Percentiles rank a stretch among this genome's conserved stretches.
These are phyloP conservation scores for Microcebus lehilahytsara DNA, from an alignment of 2,113 vertebrate genomes.

Conservation along the genomic window DNA sequence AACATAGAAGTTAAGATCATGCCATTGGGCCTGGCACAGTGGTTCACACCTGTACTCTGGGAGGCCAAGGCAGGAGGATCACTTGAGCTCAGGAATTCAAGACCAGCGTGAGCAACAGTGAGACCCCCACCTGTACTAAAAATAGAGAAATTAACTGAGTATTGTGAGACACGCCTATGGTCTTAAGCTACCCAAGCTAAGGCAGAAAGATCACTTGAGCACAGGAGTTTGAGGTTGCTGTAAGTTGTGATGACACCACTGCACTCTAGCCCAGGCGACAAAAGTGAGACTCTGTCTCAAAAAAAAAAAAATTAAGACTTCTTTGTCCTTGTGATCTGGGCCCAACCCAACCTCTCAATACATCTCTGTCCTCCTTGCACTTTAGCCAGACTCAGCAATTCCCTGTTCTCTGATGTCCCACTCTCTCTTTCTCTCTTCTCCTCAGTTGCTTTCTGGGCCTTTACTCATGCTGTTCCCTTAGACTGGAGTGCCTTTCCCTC, in stretches of 20 bases:
- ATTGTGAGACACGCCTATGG: background rate
- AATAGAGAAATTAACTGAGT: background rate
- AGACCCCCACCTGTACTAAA: background rate
- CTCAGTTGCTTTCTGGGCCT: background rate
- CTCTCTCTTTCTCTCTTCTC: background rate
- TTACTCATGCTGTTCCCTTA: background rate
- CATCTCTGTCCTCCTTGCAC: background rate
- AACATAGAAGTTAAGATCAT: too few relatives aligned
- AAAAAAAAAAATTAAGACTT: background rate
- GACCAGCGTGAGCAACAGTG: background rate
- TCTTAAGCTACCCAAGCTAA: background rate
- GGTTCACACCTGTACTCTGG: background rate
- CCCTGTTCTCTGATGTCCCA: background rate
- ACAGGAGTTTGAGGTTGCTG: background rate
- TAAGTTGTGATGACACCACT: background rate
- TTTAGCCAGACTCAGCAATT: background rate
- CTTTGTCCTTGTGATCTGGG: background rate
- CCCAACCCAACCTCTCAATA: background rate
- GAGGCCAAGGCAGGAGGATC: background rate
- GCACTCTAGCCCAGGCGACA: background rate
- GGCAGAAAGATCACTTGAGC: background rate
- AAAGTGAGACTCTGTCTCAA: background rate
- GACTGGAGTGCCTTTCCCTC: background rate
- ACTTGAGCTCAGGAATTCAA: background rate
- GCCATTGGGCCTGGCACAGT: background rate